Base-by-base conservation (phyloP, 53 echinoderm and acorn worm species). In the Echinarachnius parma region DNA sequence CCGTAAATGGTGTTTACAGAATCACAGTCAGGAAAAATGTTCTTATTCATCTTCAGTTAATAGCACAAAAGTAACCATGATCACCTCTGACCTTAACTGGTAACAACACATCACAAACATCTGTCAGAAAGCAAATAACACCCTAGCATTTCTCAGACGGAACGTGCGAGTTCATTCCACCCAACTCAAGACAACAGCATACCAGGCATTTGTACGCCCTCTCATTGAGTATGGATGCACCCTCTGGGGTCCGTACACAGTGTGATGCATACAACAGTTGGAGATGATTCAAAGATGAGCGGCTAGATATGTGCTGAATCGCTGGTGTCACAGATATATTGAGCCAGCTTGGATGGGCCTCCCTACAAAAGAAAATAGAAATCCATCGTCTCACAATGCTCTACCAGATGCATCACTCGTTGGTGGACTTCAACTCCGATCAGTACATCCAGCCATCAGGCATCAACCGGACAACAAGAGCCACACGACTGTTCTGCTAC, bases 211-310 rank as follows among this genome's bases (percentile, higher is more conserved):
- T 3, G 48, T 65, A 5, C 47, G 66, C 5, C 64, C 77, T 22
- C 46, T 77, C 19, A 10, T 50, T 21, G 77, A 77, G 18, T 77
- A 77, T 50, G 49, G 32, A 4, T 20, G 31, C 31, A 30, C 53
- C 13, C 62, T 77, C 21, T 63, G 77, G 77, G 77, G 63, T 60
- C 63, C 77, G 21, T 46, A 39, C 53, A 70, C 70, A 19, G 3
- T 13, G 2, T 16, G 70, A 70, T 53, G 35, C 52, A 26, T 70
- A 31, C 28, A 53, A 19, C 54, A 71, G 72, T n/a, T 77, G 48
- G 62, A 77, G 19, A 77, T 47, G 61, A 34, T 77, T 33, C 62
- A 62, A 31, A 62, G 48, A 33, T 49, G 63, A 27, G 77, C 63
- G 25, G 63, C 52, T 9, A 25, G 77, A 23, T 77, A 48, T n/a